A percentile compares a stretch with the other conserved stretches of the same genome.
Evolutionary conservation across 2,888 invertebrate genomes (phyloP).

Genomic region (Leptothorax acervorum): DNA sequence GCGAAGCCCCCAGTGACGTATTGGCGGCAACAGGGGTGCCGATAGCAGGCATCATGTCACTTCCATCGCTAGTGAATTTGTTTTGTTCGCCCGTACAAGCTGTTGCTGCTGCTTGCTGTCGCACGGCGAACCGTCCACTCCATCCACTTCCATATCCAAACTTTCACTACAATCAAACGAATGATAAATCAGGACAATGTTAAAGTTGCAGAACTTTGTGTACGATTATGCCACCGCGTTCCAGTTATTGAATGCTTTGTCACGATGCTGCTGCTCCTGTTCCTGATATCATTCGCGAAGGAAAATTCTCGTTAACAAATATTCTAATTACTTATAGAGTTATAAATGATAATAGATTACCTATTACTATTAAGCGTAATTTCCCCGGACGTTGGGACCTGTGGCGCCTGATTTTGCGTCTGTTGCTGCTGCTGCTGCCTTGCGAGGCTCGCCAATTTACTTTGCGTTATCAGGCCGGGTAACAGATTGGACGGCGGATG

Average conservation of each 20-base stretch:
- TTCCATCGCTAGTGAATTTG: slow-evolving; percentile 87
- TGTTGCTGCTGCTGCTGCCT: slow-evolving; percentile 82
- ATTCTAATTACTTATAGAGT: background rate
- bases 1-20: slow-evolving; percentile 84
- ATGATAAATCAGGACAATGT: background rate
- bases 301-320: slow-evolving; percentile 1
- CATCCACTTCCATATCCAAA: slow-evolving; percentile 83
- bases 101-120: slow-evolving; percentile 85
- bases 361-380: slow-evolving; percentile 89
- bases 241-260: background rate
- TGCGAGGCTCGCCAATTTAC: slow-evolving; percentile 82
- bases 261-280: background rate
- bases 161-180: slow-evolving; percentile 80
- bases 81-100: slow-evolving; percentile 87
- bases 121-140: slow-evolving; percentile 81
- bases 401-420: slow-evolving; percentile 79
- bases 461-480: slow-evolving; percentile 82
- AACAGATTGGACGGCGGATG: slow-evolving; percentile 83
- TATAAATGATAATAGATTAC: slow-evolving; percentile 80
- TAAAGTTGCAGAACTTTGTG: background rate
- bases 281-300: background rate
- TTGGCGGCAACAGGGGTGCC: slow-evolving; percentile 83
- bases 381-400: slow-evolving; percentile 85
- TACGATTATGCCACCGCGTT: background rate
- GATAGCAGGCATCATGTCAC: slow-evolving; percentile 88